These are phyloP conservation scores for Larimichthys crocea DNA, from an alignment of 2,113 vertebrate genomes.

Conservation along the genomic window DNA sequence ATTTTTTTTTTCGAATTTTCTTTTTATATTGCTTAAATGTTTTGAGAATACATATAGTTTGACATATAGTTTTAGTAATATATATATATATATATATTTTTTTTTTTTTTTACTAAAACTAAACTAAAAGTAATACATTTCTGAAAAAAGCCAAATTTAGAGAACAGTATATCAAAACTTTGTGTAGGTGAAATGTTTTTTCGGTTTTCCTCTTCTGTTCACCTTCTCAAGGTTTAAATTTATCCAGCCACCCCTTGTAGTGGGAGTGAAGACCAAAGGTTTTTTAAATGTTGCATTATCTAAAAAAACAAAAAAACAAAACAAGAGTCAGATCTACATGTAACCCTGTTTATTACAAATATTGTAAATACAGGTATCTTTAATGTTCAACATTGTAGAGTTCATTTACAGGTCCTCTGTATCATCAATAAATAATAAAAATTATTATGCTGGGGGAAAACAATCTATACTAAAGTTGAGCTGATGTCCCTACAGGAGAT, in stretches of 20 bases:
- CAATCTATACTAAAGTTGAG: background rate
- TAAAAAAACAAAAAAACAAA: background rate
- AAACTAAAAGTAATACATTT: too few species aligned
- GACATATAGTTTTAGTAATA: too few species aligned
- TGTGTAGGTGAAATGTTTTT: background rate
- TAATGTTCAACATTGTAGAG: slow-evolving; percentile 4
- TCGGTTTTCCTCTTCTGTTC: background rate
- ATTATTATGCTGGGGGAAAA: background rate
- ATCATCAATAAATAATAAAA: slow-evolving; percentile 26
- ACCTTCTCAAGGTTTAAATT: background rate
- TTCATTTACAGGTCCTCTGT: slow-evolving; percentile 20
- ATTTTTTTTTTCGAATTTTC: background rate
- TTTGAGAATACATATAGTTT: too few species aligned
- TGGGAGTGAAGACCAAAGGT: background rate
- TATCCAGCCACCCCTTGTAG: background rate
- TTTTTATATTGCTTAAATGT: background rate
- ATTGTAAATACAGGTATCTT: slow-evolving; percentile 51
- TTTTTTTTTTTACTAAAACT: too few species aligned
- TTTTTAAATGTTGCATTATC: background rate
- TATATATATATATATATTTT: too few species aligned
- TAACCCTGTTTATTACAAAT: slow-evolving; percentile 70
- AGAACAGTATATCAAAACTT: background rate
- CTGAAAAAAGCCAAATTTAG: background rate
- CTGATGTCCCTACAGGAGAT: background rate
- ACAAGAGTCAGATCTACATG: background rate